Evolutionary conservation across 2,797 vertebrate genomes (phyloP).

Genomic region (Helicolenus hilgendorfi): DNA sequence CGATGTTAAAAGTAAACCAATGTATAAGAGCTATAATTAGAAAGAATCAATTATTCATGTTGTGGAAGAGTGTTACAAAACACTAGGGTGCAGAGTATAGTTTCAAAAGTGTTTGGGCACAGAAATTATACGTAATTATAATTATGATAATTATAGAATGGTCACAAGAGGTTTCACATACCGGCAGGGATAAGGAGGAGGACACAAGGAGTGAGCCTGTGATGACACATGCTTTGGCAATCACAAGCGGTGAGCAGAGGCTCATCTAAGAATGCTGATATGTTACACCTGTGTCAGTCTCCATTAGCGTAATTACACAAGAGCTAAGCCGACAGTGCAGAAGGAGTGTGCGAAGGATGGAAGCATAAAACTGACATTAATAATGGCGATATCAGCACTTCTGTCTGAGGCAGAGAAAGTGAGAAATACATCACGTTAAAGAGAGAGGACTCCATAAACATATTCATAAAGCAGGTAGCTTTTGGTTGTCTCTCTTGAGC

Average conservation of each 20-base stretch:
- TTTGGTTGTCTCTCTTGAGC: slow-evolving; percentile 5
- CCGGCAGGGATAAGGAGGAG: slow-evolving; percentile 19
- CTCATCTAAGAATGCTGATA: slow-evolving; percentile 62
- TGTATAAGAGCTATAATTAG: slow-evolving; percentile 9
- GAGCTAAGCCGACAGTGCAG: slow-evolving; percentile 55
- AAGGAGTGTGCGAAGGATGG: slow-evolving; percentile 31
- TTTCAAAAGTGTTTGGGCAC: slow-evolving; percentile 15
- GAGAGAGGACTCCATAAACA: background rate
- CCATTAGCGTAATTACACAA: slow-evolving; percentile 69
- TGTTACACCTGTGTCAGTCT: slow-evolving; percentile 71
- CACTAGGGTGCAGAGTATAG: background rate
- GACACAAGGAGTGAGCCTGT: background rate
- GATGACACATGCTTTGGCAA: slow-evolving; percentile 44
- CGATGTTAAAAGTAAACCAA: slow-evolving; percentile 11
- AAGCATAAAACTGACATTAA: slow-evolving; percentile 56
- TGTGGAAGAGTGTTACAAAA: slow-evolving; percentile 2
- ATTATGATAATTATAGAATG: slow-evolving; percentile 27
- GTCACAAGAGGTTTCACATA: slow-evolving; percentile 24
- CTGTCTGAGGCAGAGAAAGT: slow-evolving; percentile 20
- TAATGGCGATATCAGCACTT: slow-evolving; percentile 71
- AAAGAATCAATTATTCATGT: background rate
- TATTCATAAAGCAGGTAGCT: background rate
- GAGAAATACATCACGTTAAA: background rate
- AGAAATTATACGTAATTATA: background rate
- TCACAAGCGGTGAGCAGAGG: slow-evolving; percentile 32